These are phyloP conservation scores for Myoxocephalus aenaeus DNA, from an alignment of 2,797 vertebrate genomes.

Conservation along the genomic window DNA sequence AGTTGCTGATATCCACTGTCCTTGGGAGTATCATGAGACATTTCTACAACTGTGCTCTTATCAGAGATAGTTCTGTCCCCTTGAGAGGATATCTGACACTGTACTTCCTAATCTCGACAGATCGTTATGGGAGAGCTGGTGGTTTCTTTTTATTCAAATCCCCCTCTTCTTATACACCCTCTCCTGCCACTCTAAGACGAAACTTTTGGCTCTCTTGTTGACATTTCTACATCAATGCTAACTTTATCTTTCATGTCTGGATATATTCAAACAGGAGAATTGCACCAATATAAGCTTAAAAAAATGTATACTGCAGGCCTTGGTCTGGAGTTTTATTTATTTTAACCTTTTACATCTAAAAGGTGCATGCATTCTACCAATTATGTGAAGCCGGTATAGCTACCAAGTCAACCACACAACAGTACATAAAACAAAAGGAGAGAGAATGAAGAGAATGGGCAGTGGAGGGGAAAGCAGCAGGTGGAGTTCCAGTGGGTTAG, in stretches of 20 bases:
- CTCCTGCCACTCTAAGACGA: conserved; percentile 16
- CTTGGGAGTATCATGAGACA: conserved; percentile 52
- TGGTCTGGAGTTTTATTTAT: neutral
- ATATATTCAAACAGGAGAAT: conserved; percentile 11
- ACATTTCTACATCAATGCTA: conserved; percentile 49
- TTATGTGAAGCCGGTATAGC: conserved; percentile 5
- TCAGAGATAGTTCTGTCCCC: conserved; percentile 44
- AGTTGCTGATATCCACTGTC: conserved; percentile 54
- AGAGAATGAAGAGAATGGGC: conserved; percentile 28
- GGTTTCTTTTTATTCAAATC: conserved; percentile 47
- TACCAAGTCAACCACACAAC: conserved; percentile 31
- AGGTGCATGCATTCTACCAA: neutral
- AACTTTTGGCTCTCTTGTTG: conserved; percentile 37
- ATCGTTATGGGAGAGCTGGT: conserved; percentile 42
- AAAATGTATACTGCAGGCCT: conserved; percentile 2
- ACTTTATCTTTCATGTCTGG: conserved; percentile 33
- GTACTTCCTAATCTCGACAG: conserved; percentile 54
- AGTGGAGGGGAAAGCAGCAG: conserved; percentile 16
- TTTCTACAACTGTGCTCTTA: conserved; percentile 54
- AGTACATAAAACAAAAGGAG: conserved; percentile 33
- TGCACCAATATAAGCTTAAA: neutral
- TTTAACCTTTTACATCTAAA: conserved; percentile 15
- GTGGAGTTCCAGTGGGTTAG: conserved; percentile 35
- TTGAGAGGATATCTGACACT: conserved; percentile 61
- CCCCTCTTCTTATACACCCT: conserved; percentile 24